Evolutionary conservation across 2,888 invertebrate species (phyloP).

Genomic region (Sipha maydis): DNA sequence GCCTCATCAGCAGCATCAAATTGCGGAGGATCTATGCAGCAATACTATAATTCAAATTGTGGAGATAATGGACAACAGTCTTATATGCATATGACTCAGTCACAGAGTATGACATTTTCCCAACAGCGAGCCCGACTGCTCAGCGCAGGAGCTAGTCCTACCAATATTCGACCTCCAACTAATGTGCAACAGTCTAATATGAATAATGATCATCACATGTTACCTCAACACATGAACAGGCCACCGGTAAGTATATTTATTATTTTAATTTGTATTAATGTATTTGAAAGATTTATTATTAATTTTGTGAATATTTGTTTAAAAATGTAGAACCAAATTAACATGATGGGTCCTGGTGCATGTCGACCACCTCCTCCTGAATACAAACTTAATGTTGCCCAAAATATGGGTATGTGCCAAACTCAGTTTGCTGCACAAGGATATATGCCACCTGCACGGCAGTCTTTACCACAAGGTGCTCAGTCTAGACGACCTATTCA

Average conservation of each 20-base stretch:
- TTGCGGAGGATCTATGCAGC: constrained; percentile 50
- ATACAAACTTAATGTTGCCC: constrained; percentile 62
- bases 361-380: constrained; percentile 63
- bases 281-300: background rate
- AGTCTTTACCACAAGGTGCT: constrained; percentile 48
- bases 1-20: constrained; percentile 34
- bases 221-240: constrained; percentile 58
- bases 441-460: constrained; percentile 45
- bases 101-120: constrained; percentile 55
- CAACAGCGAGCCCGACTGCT: constrained; percentile 48
- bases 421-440: constrained; percentile 41
- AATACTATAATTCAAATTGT: constrained; percentile 47
- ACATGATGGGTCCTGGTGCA: constrained; percentile 41
- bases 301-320: constrained; percentile 4
- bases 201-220: constrained; percentile 55
- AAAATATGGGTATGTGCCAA: constrained; percentile 61
- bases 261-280: background rate
- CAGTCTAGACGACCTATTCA: constrained; percentile 53
- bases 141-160: constrained; percentile 52
- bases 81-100: constrained; percentile 56
- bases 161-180: constrained; percentile 30
- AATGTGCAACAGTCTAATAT: constrained; percentile 37
- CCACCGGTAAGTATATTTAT: constrained; percentile 23
- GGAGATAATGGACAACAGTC: constrained; percentile 50
- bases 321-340: constrained; percentile 38